Evolutionary conservation across 2,888 invertebrate genomes (phyloP), one percentile per base, ranked within the genome.

Genomic region (Ditylenchus weischeri): DNA sequence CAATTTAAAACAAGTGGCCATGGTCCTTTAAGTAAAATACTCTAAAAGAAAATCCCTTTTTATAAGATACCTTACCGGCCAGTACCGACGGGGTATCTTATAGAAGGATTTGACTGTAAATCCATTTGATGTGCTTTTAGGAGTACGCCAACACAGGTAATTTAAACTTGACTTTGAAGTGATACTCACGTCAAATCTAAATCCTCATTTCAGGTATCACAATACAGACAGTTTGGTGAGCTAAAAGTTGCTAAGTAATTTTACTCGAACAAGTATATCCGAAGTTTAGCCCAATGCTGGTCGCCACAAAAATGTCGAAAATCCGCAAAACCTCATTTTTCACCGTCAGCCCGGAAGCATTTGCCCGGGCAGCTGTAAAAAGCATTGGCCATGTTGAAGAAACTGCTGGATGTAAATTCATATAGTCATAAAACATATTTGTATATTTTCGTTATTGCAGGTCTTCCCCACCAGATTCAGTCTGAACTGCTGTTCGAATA

Each of bases 131-230:
- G 47, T 51, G 19, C 13, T 59, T 54, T 13, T 74, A 66, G 49
- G 86, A 86, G 75, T 86, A 85, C 74, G 76, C 69, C 6, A 63
- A 70, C 57, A 81, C 80, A 66, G 85, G 85, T 57, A 79, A 43
- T 43, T 43, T 8, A 43, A 43, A 29, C 5, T 43, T 43, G 3
- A n/a, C 8, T 43, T 6, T 13, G 8, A 43, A 15, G 11, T 3
- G 2, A 13, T 43, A 6, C 8, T 13, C 8, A 6, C 43, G 8
- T 15, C 8, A 1, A 43, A 15, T 2, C 8, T 6, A 43, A 43
- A 1, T 29, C 2, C 29, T 29, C 5, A 29, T 43, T 43, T 43
- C 15, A 43, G 43, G 43, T 43, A 43, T 86, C 65, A 78, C 78
- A 61, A 78, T 85, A 48, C 81, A 81, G 67, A 74, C 75, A 18